Evolutionary conservation across 2,113 vertebrate genomes (phyloP), one percentile per base, ranked within the genome.

Genomic region (Triplophysa dalaica): DNA sequence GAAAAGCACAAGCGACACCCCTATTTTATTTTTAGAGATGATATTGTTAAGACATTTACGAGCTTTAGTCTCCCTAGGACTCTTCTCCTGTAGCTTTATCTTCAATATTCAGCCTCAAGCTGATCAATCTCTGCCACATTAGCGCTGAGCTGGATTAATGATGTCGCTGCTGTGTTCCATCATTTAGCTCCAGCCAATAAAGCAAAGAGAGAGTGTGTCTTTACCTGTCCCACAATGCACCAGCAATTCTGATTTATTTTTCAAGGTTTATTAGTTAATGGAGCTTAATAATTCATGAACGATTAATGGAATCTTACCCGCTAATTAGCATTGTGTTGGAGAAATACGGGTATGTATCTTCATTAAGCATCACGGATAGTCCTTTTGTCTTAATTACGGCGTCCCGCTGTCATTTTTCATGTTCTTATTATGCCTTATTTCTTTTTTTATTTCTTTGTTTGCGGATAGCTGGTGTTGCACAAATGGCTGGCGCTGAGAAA

Each of bases 231-330:
- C 77, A 60, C 33, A 84, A 81, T 80, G 84, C 82, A 69, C 72
- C 77, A 14, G 58, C 26, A 74, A 78, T 82, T 81, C 80, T 75
- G 68, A 78, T 33, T 75, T 50, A 75, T 84, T 63, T 75, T 82
- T 77, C 50, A 77, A 82, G 81, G 88, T 90, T 90, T 91, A 91
- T 91, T 90, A 90, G 85, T 89, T 90, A 89, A 92, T 90, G 90
- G 89, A 90, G 87, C 86, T 91, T 91, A 90, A 92, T 92, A 91
- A 92, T 92, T 92, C 88, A 92, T 89, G 88, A 91, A 89, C 86
- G 89, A 92, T 92, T 91, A 91, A 91, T 90, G 89, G 87, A 78
- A 82, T 86, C 84, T 68, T 75, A 52, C 88, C 88, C 86, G 77
- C 84, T 90, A 92, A 93, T 93, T 91, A 92, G 89, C 58, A 84